Evolutionary conservation across 2,797 vertebrate genomes (phyloP).

Genomic region (Cichlasoma orientale): DNA sequence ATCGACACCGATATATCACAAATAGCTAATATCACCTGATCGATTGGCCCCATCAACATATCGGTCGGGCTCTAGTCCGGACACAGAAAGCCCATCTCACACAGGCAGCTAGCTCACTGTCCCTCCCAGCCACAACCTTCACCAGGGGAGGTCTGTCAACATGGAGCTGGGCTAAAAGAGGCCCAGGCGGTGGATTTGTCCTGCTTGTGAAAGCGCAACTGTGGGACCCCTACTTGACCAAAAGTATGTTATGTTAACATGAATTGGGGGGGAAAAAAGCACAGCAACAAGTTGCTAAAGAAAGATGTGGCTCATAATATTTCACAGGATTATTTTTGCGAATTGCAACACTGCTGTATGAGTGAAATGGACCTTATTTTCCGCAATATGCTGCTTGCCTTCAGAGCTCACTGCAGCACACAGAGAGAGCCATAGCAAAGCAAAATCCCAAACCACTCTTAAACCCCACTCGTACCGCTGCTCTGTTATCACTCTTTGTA

Average conservation of each 20-base stretch:
- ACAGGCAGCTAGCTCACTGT: neutral
- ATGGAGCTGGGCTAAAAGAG: neutral
- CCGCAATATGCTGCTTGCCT: neutral
- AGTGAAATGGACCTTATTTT: neutral
- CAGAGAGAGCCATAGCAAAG: neutral
- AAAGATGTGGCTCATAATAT: neutral
- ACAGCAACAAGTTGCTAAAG: neutral
- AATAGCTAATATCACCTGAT: too few species aligned
- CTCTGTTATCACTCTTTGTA: constrained; percentile 56
- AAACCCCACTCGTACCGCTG: constrained; percentile 22
- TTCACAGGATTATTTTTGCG: neutral
- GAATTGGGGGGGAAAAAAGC: neutral
- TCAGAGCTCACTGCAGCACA: neutral
- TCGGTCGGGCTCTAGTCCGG: too few species aligned
- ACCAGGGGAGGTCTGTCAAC: neutral
- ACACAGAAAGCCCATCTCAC: too few species aligned
- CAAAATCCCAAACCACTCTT: neutral
- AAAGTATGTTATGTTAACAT: too few species aligned
- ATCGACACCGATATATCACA: too few species aligned
- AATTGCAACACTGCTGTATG: neutral
- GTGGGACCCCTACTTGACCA: too few species aligned
- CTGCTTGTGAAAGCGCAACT: too few species aligned
- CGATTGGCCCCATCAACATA: too few species aligned
- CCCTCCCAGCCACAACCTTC: neutral
- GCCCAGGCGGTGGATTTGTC: neutral